phyloP scores from a whole-genome alignment of 1,140 invertebrate species.

The Plutomurus gul region DNA sequence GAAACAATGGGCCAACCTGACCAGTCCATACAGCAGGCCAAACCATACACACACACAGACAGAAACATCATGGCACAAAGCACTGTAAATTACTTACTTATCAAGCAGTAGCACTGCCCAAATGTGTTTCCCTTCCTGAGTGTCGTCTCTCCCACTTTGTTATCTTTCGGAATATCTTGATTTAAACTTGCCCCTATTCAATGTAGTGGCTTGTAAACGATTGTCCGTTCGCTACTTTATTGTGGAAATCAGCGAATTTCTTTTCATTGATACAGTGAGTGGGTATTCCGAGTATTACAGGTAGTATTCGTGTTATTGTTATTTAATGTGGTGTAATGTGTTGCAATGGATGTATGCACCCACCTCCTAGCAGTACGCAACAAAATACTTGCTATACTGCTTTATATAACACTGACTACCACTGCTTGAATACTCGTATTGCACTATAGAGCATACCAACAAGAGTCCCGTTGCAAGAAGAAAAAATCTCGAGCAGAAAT shows the following conservation, averaged over 20 bases:
- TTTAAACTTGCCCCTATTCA: too few relatives aligned
- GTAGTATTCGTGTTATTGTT: not conserved
- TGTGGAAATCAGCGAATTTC: not conserved
- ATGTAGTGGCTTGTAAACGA: too few relatives aligned
- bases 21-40: not conserved
- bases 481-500: not conserved
- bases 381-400: too few relatives aligned
- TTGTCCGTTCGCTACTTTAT: not conserved
- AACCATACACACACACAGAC: not conserved
- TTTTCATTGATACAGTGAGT: not conserved
- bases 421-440: not conserved
- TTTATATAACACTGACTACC: too few relatives aligned
- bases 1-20: not conserved
- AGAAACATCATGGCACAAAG: not conserved
- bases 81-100: conserved; percentile 22
- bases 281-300: not conserved
- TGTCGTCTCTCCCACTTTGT: too few relatives aligned
- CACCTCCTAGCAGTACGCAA: too few relatives aligned
- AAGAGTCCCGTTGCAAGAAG: not conserved
- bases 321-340: not conserved
- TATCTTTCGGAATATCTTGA: too few relatives aligned
- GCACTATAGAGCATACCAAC: not conserved
- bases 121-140: too few relatives aligned
- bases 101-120: not conserved
- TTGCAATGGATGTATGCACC: not conserved